Evolutionary conservation across 1,140 invertebrate species (phyloP), one percentile per base, ranked within the genome.

Genomic region (Mizuhopecten yessoensis): DNA sequence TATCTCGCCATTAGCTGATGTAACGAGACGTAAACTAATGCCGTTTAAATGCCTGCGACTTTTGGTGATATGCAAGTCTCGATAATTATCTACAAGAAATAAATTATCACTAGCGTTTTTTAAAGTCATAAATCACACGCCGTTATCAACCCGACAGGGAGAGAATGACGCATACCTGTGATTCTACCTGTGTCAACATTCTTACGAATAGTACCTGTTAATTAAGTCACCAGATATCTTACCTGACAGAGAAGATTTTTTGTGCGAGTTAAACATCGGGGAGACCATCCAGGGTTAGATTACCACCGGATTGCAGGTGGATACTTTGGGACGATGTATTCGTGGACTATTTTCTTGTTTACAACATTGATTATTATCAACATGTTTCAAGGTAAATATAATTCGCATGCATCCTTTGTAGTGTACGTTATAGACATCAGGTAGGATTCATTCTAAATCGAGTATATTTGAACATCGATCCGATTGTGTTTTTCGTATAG

Each of bases 91-190:
- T 17, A 75, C 23, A n/a, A 75, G 29, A 29, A n/a, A n/a, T 75
- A 1, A 75, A 75, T 75, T 29, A 75, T 75, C 11, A 75, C 17
- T 9, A n/a, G 17, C 15, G 2, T 29, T 75, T 49, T 49, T 29
- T 11, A 75, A 75, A 75, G 57, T 29, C n/a, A 75, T 75, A 75
- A 75, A 75, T 75, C 57, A 75, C 57, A 75, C n/a, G 29, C 57
- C 9, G n/a, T 75, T 75, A 75, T n/a, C 5, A 75, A 13, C 17
- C 29, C n/a, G 57, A 75, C 57, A 75, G 57, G n/a, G n/a, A 17
- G n/a, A 75, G 57, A 17, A 75, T 75, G 15, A 29, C 0, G 11
- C n/a, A 75, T 75, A 75, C n/a, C n/a, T 75, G 57, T 23, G 20
- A 3, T 11, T 23, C 2, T 75, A 75, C 57, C 23, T 75, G 57